Evolutionary conservation across 1,140 invertebrate species (phyloP).

Genomic region (Propsilocerus akamusi): DNA sequence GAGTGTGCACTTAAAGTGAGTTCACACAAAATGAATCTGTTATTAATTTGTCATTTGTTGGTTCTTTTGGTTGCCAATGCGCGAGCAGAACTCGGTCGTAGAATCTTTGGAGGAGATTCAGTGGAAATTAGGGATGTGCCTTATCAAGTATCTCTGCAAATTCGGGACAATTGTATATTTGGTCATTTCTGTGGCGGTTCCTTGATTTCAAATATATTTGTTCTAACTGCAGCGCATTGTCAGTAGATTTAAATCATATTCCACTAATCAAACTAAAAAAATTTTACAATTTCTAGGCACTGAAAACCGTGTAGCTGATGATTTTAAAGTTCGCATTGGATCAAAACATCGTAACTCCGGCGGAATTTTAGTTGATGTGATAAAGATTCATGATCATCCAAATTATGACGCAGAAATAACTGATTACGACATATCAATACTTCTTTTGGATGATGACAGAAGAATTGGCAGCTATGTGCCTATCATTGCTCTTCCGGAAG

Average conservation of each 20-base stretch:
- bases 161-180: not conserved
- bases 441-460: not conserved
- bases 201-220: slow-evolving; percentile 21
- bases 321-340: not conserved
- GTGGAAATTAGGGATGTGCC: not conserved
- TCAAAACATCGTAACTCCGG: not conserved
- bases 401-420: not conserved
- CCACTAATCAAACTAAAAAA: no score
- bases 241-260: no score
- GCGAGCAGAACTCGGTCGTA: no score
- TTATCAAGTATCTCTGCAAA: not conserved
- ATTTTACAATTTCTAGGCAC: no score
- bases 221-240: slow-evolving; percentile 28
- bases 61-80: no score
- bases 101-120: not conserved
- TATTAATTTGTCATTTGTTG: no score
- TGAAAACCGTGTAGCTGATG: not conserved
- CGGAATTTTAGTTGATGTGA: not conserved
- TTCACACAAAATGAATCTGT: no score
- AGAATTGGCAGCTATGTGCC: not conserved
- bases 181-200: slow-evolving; percentile 22
- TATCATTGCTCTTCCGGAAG: not conserved
- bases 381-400: not conserved
- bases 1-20: no score
- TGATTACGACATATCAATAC: not conserved